Base-by-base conservation (phyloP, 2,797 vertebrate species). In the Champsocephalus esox region DNA sequence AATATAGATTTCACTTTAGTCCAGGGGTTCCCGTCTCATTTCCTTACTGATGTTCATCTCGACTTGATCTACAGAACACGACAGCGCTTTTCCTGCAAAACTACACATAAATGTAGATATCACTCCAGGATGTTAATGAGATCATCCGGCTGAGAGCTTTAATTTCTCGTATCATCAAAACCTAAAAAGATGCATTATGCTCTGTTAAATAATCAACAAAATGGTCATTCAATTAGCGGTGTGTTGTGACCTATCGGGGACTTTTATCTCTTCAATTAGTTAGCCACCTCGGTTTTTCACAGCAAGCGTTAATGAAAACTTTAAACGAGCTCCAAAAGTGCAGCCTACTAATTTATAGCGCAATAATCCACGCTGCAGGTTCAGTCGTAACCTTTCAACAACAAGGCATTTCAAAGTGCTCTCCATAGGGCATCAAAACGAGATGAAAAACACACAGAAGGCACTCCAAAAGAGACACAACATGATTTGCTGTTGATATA, bases 171-270 rank as follows among this genome's bases (percentile, higher is more conserved):
- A 16, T 64, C 13, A 70, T 38, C 5, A 38, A 57, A 38, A 57
- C 21, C 8, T 8, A 4, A 55, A 24, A 48, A 48, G 50, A 56
- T 71, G 10, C 49, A 38, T 38, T 14, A 49, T 62, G 49, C 66
- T 28, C 28, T 38, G 19, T 52, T 54, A 66, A 60, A 57, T 58
- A 78, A 51, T 59, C 64, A 9, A 13, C 38, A 43, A 64, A 52
- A 67, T 72, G 43, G 57, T 54, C 28, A 66, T 64, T 77, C 5
- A 46, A 43, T 75, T 49, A 54, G 28, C 2, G 28, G 50, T 13
- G 62, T 4, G 4, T 67, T 66, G 65, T 46, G n/a, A 28, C 43
- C 24, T 65, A 24, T 49, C 49, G n/a, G 43, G 14, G 16, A 34
- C 16, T 52, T 24, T 38, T n/a, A 21, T 32, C 12, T 34, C 21